A percentile compares a stretch with the other conserved stretches of the same genome.
These are phyloP conservation scores for Tiliacea citrago DNA, from an alignment of 2,888 invertebrate species.

Conservation along the genomic window DNA sequence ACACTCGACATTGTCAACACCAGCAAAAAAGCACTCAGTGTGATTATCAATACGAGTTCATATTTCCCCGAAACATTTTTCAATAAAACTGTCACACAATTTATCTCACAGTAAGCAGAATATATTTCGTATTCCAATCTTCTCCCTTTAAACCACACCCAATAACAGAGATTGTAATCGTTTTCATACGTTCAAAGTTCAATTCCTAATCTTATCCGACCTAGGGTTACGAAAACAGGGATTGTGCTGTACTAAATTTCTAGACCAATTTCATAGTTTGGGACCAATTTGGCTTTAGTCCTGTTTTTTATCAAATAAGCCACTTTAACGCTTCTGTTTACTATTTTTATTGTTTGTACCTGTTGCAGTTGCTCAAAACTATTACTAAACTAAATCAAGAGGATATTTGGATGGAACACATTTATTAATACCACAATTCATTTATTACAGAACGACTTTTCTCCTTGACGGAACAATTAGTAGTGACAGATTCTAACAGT, in stretches of 20 bases:
- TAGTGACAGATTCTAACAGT: too few species aligned
- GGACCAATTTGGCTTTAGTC: conserved; percentile 40
- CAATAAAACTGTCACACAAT: conserved; percentile 47
- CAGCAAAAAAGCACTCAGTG: conserved; percentile 55
- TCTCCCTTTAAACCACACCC: conserved; percentile 40
- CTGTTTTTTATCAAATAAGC: conserved; percentile 32
- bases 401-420: too few species aligned
- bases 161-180: conserved; percentile 58
- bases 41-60: conserved; percentile 52
- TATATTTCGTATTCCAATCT: conserved; percentile 35
- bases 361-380: conserved; percentile 19
- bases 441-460: too few species aligned
- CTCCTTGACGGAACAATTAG: too few species aligned
- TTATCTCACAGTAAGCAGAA: conserved; percentile 23
- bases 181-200: conserved; percentile 59
- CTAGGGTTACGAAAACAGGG: conserved; percentile 39
- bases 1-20: conserved; percentile 23
- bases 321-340: conserved; percentile 8
- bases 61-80: conserved; percentile 40
- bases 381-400: too few species aligned
- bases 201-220: conserved; percentile 54
- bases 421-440: too few species aligned
- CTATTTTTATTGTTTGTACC: conserved; percentile 18
- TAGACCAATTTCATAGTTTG: conserved; percentile 34
- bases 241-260: conserved; percentile 42